These are phyloP conservation scores for Coelinius sp. DNA, from an alignment of 2,888 invertebrate species.

Conservation along the genomic window DNA sequence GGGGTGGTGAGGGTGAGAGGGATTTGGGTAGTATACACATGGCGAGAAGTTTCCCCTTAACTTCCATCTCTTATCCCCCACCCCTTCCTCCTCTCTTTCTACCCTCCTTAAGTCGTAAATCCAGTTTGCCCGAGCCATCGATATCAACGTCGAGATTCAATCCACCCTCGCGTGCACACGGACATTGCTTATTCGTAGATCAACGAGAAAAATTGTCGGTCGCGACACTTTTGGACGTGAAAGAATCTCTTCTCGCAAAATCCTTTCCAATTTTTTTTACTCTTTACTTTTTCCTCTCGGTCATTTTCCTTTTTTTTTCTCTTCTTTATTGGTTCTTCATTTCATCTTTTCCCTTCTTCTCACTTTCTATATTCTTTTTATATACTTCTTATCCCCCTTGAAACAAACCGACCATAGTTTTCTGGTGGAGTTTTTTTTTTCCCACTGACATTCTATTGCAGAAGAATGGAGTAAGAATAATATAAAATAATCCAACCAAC, in stretches of 20 bases:
- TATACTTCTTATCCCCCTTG: not conserved
- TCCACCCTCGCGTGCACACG: conserved; percentile 37
- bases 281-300: conserved; percentile 8
- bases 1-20: not conserved
- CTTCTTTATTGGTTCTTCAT: not conserved
- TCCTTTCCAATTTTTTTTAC: conserved; percentile 14
- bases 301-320: conserved; percentile 10
- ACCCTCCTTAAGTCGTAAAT: conserved; percentile 44
- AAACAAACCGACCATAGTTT: not conserved
- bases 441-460: too few species aligned
- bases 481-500: conserved; percentile 14
- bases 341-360: not conserved
- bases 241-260: conserved; percentile 26
- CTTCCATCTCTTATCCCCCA: conserved; percentile 1
- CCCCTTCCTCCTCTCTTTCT: not conserved
- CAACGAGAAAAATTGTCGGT: conserved; percentile 37
- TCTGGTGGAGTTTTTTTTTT: not conserved
- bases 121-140: conserved; percentile 45
- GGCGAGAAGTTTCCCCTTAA: conserved; percentile 14
- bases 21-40: not conserved
- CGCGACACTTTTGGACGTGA: conserved; percentile 16
- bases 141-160: conserved; percentile 47
- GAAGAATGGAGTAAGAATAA: not conserved
- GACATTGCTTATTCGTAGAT: conserved; percentile 43
- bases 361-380: not conserved